Evolutionary conservation across 2,113 vertebrate species (phyloP), one percentile per base, ranked within the genome.

Genomic region (Canis aureus): DNA sequence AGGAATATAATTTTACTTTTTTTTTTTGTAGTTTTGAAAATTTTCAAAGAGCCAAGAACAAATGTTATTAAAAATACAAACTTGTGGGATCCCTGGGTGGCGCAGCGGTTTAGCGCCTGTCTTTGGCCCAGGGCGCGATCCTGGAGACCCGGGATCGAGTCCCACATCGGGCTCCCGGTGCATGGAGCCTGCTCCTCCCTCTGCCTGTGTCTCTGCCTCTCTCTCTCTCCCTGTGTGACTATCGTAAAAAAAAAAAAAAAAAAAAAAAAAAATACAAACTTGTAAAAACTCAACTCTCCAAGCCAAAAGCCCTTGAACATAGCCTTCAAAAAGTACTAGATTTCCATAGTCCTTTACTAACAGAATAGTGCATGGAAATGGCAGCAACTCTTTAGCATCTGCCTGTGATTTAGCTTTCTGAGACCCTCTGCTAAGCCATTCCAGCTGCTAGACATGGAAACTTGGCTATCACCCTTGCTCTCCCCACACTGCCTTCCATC

Each of bases 221-320:
- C n/a, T n/a, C n/a, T n/a, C n/a, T n/a, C n/a, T n/a, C n/a, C n/a
- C n/a, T n/a, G n/a, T n/a, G n/a, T n/a, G n/a, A n/a, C n/a, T n/a
- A n/a, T n/a, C n/a, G n/a, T n/a, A n/a, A n/a, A n/a, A n/a, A n/a
- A n/a, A n/a, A n/a, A n/a, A n/a, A n/a, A n/a, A n/a, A n/a, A n/a
- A n/a, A n/a, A n/a, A n/a, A n/a, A n/a, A n/a, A 90, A 80, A 96
- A 84, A 93, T n/a, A 49, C 27, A 85, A 93, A 81, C 20, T 69
- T 83, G 25, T 9, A 71, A 84, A 89, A 89, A 85, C 19, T 51
- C 55, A 82, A 51, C 27, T 27, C 16, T 32, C 27, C 76, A 62
- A 71, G 73, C 49, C 55, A 71, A 79, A 89, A 82, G 23, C 5
- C 27, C 49, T 32, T 71, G 59, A 80, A 59, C 29, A 86, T 81